These are phyloP conservation scores for Sebastes matsubarae DNA, from an alignment of 2,797 vertebrate species.

Conservation along the genomic window DNA sequence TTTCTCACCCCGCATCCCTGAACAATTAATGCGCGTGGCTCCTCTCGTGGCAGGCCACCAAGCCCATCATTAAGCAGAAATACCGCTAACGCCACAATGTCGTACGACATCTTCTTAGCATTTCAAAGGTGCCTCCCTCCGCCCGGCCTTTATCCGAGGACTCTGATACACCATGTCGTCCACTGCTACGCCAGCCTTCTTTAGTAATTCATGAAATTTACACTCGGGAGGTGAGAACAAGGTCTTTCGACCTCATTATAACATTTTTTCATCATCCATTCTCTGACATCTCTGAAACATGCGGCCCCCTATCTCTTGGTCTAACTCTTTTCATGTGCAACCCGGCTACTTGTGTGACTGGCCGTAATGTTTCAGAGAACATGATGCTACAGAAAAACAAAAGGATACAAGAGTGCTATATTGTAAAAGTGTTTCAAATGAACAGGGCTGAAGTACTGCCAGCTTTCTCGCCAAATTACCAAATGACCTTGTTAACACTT, in stretches of 20 bases:
- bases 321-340: slow-evolving; percentile 67
- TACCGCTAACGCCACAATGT: slow-evolving; percentile 66
- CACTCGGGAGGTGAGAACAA: slow-evolving; percentile 83
- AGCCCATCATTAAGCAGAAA: slow-evolving; percentile 80
- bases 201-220: slow-evolving; percentile 86
- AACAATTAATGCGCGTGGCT: slow-evolving; percentile 82
- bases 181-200: slow-evolving; percentile 72
- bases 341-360: slow-evolving; percentile 40
- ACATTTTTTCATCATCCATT: slow-evolving; percentile 83
- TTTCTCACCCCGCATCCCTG: slow-evolving; percentile 75
- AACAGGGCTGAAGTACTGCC: not conserved
- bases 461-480: not conserved
- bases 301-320: slow-evolving; percentile 42
- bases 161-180: slow-evolving; percentile 70
- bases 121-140: slow-evolving; percentile 80
- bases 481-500: too few relatives aligned
- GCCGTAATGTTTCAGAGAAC: slow-evolving; percentile 18
- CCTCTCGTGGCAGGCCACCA: slow-evolving; percentile 81
- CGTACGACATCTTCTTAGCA: slow-evolving; percentile 76
- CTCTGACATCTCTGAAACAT: slow-evolving; percentile 84
- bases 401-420: not conserved
- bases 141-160: slow-evolving; percentile 64
- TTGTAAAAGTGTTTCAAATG: not conserved
- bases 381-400: slow-evolving; percentile 14
- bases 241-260: slow-evolving; percentile 88